Evolutionary conservation across 2,888 invertebrate genomes (phyloP).

Genomic region (Eubasilissa splendida): DNA sequence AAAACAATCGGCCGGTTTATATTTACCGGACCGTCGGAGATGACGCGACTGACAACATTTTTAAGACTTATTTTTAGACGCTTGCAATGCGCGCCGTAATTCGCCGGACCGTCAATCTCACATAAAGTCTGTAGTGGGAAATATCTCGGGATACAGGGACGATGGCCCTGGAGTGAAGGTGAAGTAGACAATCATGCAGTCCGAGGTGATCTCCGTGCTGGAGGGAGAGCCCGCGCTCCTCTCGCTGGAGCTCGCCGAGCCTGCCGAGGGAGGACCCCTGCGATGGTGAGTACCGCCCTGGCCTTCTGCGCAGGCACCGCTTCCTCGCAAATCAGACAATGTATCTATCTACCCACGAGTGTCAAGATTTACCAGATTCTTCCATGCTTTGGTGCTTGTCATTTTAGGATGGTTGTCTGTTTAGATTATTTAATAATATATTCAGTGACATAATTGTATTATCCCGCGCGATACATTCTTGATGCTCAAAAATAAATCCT

Average conservation of each 20-base stretch:
- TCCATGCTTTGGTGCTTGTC: no score
- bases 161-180: slow-evolving; percentile 62
- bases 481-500: no score
- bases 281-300: slow-evolving; percentile 47
- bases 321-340: background rate
- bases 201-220: slow-evolving; percentile 47
- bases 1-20: slow-evolving; percentile 42
- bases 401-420: no score
- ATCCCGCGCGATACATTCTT: no score
- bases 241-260: slow-evolving; percentile 35
- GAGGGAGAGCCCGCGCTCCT: slow-evolving; percentile 53
- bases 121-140: slow-evolving; percentile 54
- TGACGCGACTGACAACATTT: slow-evolving; percentile 68
- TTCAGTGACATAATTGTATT: no score
- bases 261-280: slow-evolving; percentile 46
- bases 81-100: slow-evolving; percentile 54
- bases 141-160: slow-evolving; percentile 63
- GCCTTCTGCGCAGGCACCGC: background rate
- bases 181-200: slow-evolving; percentile 8
- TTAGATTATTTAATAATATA: no score
- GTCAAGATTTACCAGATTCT: no score
- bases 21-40: slow-evolving; percentile 47
- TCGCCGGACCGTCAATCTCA: slow-evolving; percentile 50
- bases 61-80: slow-evolving; percentile 72
- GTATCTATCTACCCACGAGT: no score